Conservation (phyloP, 2,797 vertebrate genomes). For the Xerus rutilus region DNA sequence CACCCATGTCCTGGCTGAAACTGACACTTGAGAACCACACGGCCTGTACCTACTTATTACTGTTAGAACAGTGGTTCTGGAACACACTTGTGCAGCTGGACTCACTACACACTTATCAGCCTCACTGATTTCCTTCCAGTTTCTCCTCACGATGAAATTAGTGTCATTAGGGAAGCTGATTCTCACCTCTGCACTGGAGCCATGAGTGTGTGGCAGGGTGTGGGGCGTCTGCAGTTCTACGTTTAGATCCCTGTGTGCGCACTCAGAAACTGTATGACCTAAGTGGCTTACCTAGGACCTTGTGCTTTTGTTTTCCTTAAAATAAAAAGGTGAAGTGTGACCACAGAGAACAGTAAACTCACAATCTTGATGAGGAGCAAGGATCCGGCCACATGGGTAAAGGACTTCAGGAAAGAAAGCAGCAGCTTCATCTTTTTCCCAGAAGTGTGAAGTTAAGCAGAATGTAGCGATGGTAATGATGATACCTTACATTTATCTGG, state of each 20-base stretch:
- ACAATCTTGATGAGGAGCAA: not conserved
- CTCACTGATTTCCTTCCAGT: not conserved
- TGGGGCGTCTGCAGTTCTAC: not conserved
- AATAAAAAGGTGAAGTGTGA: not conserved
- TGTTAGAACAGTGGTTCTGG: not conserved
- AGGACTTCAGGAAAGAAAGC: not conserved
- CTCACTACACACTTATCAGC: not conserved
- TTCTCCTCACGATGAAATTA: not conserved
- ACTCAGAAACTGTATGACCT: not conserved
- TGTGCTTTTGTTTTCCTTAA: not conserved
- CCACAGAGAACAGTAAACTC: not conserved
- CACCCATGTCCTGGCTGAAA: not conserved
- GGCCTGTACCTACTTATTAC: too few relatives aligned
- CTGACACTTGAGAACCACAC: not conserved
- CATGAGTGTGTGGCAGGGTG: not conserved
- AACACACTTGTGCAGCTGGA: too few relatives aligned
- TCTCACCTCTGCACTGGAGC: not conserved
- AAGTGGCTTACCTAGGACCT: not conserved
- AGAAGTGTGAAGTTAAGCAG: not conserved
- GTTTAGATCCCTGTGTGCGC: not conserved
- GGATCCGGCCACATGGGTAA: not conserved
- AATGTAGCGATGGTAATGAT: not conserved
- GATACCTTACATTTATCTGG: constrained; percentile 22
- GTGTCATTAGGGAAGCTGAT: not conserved
- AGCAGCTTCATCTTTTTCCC: constrained; percentile 2